Evolutionary conservation across 64 coral and sea anemone genomes (phyloP), one percentile per base, ranked within the genome.

Genomic region (Porites australiensis): DNA sequence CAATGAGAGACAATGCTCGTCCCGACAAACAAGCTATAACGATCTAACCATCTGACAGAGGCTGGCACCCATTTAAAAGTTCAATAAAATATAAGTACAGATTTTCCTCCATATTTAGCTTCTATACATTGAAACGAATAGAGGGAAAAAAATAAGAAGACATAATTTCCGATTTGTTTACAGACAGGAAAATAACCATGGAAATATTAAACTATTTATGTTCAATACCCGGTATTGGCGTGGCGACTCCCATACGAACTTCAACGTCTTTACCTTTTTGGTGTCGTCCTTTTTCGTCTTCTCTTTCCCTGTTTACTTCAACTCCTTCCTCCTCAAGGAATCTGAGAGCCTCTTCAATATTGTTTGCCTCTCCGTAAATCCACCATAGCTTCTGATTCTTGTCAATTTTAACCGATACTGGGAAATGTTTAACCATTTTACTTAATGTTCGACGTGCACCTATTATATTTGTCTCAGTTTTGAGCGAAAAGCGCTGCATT

Each of bases 301-400:
- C 67, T 71, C 15, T 51, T 23, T 77, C 50, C 14, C 18, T 63
- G 54, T 66, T 47, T 67, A 77, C 49, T 66, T 61, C 62, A 3
- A 89, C 22, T 23, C 50, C 69, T 52, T 73, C 15, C 6, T 49
- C 60, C 12, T 77, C 23, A 5, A 93, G 49, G 14, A 19, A 77
- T 21, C 51, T 61, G 60, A 93, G 21, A 0, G 44, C 75, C 53
- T 87, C 66, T 15, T 59, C 48, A 5, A 93, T 49, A 14, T 77
- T 6, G 7, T 16, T 0, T 2, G 9, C 19, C 47, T 68, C 61
- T 13, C 91, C 91, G 11, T 77, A 86, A 14, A 93, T 9, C 49
- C 87, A 82, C 82, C 82, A 93, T 13, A 51, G 82, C 52, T 71
- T 79, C 51, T 65, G 62, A 23, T 93, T 82, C 13, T n/a, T 51